Evolutionary conservation across 2,113 vertebrate genomes (phyloP).

Genomic region (Calidris pugnax): DNA sequence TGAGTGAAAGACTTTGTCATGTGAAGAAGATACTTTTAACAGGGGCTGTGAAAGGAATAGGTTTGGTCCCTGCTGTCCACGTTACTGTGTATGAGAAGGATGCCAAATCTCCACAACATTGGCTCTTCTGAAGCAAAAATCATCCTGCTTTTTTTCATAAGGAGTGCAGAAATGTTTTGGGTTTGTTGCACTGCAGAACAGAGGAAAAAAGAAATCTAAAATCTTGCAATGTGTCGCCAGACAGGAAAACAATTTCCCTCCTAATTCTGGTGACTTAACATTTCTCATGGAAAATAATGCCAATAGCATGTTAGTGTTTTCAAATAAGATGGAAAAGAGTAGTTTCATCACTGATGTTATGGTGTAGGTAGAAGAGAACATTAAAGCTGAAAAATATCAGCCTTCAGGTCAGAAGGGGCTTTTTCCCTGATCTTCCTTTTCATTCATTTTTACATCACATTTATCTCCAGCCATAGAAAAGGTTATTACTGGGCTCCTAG

Average conservation of each 20-base stretch:
- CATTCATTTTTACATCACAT: conserved; percentile 56
- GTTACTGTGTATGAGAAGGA: not conserved
- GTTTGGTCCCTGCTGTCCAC: not conserved
- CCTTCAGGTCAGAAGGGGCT: conserved; percentile 49
- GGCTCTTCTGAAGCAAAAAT: not conserved
- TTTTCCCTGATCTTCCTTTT: conserved; percentile 61
- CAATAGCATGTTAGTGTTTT: conserved; percentile 39
- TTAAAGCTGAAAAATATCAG: conserved; percentile 66
- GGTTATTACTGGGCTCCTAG: conserved; percentile 40
- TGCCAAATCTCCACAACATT: not conserved
- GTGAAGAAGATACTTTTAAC: not conserved
- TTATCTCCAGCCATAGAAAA: conserved; percentile 37
- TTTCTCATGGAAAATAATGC: conserved; percentile 52
- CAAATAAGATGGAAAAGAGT: conserved; percentile 53
- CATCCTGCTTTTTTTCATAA: not conserved
- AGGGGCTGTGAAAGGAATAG: not conserved
- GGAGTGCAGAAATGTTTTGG: not conserved
- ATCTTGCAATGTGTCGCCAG: not conserved
- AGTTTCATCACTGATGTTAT: conserved; percentile 47
- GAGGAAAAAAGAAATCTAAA: conserved; percentile 15
- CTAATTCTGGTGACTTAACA: conserved; percentile 21
- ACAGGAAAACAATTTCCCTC: conserved; percentile 33
- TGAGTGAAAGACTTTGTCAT: not conserved
- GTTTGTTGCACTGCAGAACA: not conserved
- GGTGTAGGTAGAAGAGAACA: conserved; percentile 40